These are phyloP conservation scores for Oophaga sylvatica DNA, from an alignment of 2,797 vertebrate genomes.

Conservation along the genomic window DNA sequence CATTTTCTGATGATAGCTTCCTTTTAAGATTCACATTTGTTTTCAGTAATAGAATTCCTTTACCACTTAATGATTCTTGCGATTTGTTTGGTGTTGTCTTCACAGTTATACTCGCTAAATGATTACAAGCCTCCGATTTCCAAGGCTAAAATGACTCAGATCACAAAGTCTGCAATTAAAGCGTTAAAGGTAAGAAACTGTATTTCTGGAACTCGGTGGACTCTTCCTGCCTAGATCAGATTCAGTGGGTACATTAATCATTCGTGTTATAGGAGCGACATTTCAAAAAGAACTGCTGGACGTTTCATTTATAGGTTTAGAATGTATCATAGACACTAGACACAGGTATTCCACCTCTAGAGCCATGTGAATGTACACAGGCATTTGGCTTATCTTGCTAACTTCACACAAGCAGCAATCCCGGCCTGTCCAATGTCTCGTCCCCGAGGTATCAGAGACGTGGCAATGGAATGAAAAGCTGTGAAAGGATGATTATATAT, in stretches of 20 bases:
- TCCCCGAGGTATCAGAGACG: too few relatives aligned
- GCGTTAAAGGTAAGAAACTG: constrained; percentile 92
- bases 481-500: too few relatives aligned
- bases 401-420: too few relatives aligned
- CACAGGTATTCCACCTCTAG: too few relatives aligned
- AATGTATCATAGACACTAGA: too few relatives aligned
- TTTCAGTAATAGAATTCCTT: background rate
- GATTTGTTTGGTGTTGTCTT: constrained; percentile 4
- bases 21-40: background rate
- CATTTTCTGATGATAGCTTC: too few relatives aligned
- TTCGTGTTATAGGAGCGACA: too few relatives aligned
- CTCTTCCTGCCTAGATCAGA: background rate
- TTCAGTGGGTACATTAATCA: background rate
- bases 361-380: too few relatives aligned
- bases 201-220: background rate
- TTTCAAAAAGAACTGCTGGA: too few relatives aligned
- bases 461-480: too few relatives aligned
- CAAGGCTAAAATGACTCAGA: constrained; percentile 99
- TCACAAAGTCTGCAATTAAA: constrained; percentile 99
- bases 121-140: constrained; percentile 99
- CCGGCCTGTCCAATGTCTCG: too few relatives aligned
- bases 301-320: background rate
- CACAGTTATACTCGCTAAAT: constrained; percentile 95
- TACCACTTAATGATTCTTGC: background rate
- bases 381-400: too few relatives aligned